Evolutionary conservation across 2,113 vertebrate species (phyloP).

Genomic region (Merops nubicus): DNA sequence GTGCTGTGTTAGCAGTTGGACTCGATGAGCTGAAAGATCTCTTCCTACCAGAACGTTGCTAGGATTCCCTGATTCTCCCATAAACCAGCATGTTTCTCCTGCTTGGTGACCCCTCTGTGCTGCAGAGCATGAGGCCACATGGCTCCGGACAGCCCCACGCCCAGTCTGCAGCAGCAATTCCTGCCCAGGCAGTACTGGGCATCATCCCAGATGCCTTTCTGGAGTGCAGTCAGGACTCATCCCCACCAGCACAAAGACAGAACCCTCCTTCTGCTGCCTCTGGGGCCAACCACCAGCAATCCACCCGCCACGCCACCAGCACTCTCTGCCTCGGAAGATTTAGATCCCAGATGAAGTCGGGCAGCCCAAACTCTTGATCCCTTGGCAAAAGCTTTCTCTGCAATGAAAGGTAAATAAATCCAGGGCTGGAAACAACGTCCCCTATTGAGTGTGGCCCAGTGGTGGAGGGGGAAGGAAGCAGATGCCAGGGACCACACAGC

Average conservation of each 20-base stretch:
- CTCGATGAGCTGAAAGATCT: no score
- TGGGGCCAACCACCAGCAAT: background rate
- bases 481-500: background rate
- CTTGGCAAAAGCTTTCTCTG: background rate
- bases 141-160: background rate
- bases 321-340: background rate
- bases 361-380: background rate
- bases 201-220: background rate
- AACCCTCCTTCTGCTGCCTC: background rate
- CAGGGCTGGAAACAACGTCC: background rate
- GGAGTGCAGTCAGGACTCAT: background rate
- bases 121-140: background rate
- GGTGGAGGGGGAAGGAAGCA: background rate
- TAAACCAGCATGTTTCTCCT: background rate
- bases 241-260: background rate
- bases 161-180: background rate
- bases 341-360: background rate
- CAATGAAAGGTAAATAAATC: background rate
- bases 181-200: background rate
- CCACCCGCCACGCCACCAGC: background rate
- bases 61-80: no score
- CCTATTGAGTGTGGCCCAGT: background rate
- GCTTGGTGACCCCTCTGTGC: background rate
- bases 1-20: no score
- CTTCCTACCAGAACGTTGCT: no score